Base-by-base conservation (phyloP, 1,140 invertebrate species). In the Neodiprion pinetum region DNA sequence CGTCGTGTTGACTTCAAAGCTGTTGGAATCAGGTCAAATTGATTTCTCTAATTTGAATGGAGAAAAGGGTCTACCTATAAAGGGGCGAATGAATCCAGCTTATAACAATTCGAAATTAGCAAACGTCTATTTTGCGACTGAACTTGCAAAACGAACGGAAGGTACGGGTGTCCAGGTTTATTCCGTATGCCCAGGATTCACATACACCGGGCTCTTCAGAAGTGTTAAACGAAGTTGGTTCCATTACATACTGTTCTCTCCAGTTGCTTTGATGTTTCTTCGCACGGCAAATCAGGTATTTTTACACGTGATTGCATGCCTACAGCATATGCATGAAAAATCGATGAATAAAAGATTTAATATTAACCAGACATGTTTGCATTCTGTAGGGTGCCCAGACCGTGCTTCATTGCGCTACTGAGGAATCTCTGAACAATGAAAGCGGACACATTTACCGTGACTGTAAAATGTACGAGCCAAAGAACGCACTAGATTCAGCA, bases 41-140 rank as follows among this genome's bases (percentile, higher is more conserved):
- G 90, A 96, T 82, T 94, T 97, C 83, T 90, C 93, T 50, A 91
- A 94, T 79, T 83, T 95, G 2, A 93, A 95, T 81, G 87, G 91
- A 12, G 86, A 92, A 84, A 87, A 91, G 89, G 83, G 83, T 78
- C 72, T 86, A 79, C 75, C 90, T 80, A 77, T 86, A 79, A 85
- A 87, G 79, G 74, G 88, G n/a, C 88, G 90, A 4, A 89, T 90
- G 82, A 93, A 92, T 79, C 91, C 92, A 48, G 92, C 91, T 1
- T 98, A 98, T 83, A 90, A 90, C 72, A 95, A 95, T 82, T 95
- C 94, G 0, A 96, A 96, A 87, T 86, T 96, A 67, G 94, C 93
- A 76, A 95, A 95, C 82, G 89, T 90, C 4, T 93, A 95, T 77
- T 95, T 95, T 84, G 90, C 89, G 1, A 86, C 86, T 67, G 91